A percentile compares a stretch with the other conserved stretches of the same genome.
These are phyloP conservation scores for Clarias macrocephalus DNA, from an alignment of 2,113 vertebrate genomes.

Conservation along the genomic window DNA sequence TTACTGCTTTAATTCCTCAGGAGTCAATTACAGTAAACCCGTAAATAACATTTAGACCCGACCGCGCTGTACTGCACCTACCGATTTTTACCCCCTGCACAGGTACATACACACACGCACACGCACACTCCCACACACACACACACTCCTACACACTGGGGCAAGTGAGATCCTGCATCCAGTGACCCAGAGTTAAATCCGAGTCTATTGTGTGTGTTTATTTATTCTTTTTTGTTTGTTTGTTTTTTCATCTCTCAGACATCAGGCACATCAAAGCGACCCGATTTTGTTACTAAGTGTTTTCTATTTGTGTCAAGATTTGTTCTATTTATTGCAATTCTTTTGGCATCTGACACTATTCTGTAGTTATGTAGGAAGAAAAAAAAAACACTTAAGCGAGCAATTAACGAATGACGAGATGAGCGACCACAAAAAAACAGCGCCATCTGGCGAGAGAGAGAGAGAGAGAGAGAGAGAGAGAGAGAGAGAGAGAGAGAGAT, in stretches of 20 bases:
- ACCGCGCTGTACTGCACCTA: not conserved
- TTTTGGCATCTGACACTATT: not conserved
- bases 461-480: not conserved
- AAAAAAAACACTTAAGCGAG: not conserved
- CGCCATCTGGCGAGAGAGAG: conserved; percentile 18
- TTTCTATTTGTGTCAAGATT: not conserved
- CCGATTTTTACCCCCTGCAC: too few relatives aligned
- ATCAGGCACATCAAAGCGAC: not conserved
- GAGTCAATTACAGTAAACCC: conserved; percentile 32
- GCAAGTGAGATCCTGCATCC: too few relatives aligned
- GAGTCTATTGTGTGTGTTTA: not conserved
- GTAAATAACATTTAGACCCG: not conserved
- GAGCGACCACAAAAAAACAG: not conserved
- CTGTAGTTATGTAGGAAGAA: not conserved
- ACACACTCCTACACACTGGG: not conserved
- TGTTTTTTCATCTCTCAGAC: not conserved
- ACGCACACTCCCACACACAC: not conserved
- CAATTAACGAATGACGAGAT: not conserved
- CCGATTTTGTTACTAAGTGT: not conserved
- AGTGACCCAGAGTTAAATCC: not conserved
- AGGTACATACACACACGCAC: not conserved
- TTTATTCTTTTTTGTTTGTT: not conserved
- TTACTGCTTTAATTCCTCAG: conserved; percentile 16
- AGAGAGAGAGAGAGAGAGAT: not conserved
- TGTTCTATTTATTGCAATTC: not conserved